Percentiles rank a stretch among this genome's conserved stretches.
phyloP scores from a whole-genome alignment of 2,797 vertebrate species.

The Cichlasoma orientale region DNA sequence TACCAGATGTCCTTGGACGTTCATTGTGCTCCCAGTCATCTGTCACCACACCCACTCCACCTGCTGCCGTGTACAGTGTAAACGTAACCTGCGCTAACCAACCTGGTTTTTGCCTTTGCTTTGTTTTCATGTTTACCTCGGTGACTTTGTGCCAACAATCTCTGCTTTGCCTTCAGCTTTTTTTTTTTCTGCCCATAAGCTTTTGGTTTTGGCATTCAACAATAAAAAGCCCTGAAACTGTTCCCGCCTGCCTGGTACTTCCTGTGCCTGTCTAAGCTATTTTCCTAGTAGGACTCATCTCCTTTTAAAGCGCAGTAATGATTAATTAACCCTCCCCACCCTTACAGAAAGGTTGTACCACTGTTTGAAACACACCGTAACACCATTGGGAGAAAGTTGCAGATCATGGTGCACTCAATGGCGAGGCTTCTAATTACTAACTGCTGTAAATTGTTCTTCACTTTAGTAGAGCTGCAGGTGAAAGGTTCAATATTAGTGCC shows the following conservation, averaged over 20 bases:
- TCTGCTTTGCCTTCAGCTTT: not conserved
- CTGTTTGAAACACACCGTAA: not conserved
- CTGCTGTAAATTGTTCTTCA: not conserved
- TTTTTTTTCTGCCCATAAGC: not conserved
- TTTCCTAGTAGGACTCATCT: not conserved
- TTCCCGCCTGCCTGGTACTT: not conserved
- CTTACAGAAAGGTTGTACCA: not conserved
- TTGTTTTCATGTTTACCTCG: no score
- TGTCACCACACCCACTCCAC: rapidly evolving
- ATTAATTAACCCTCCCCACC: not conserved
- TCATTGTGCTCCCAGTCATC: not conserved
- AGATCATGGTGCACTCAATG: not conserved
- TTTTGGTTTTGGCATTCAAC: not conserved
- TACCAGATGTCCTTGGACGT: not conserved
- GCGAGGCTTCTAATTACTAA: not conserved
- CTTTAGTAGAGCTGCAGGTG: not conserved
- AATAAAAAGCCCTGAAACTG: not conserved
- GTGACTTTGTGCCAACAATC: no score
- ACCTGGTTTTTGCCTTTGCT: not conserved
- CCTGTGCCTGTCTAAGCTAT: not conserved
- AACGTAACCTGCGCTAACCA: not conserved
- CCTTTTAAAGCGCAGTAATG: not conserved
- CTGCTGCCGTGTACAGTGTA: not conserved
- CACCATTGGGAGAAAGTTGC: not conserved
- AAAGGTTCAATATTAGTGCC: not conserved